phyloP scores from a whole-genome alignment of 2,888 invertebrate species.

The Entomobrya multifasciata region DNA sequence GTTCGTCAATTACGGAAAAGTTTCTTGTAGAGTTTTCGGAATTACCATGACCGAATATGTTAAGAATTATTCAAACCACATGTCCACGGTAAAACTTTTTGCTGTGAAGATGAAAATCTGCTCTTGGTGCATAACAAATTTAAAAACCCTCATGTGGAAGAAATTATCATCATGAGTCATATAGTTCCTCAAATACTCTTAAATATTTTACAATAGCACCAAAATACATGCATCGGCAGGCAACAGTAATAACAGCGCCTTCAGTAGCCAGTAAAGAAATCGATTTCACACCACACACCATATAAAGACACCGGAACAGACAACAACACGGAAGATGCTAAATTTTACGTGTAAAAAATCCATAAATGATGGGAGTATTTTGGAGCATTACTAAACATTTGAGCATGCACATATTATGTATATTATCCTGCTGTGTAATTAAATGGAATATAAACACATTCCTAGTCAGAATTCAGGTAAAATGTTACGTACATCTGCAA shows the following conservation, averaged over 20 bases:
- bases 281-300: slow-evolving; percentile 12
- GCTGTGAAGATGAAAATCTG: slow-evolving; percentile 22
- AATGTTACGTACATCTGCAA: not conserved
- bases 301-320: slow-evolving; percentile 6
- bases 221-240: no score
- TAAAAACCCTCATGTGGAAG: slow-evolving; percentile 26
- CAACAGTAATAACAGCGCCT: not conserved
- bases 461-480: slow-evolving; percentile 3
- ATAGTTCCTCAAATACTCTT: not conserved
- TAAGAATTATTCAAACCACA: slow-evolving; percentile 58
- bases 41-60: slow-evolving; percentile 14
- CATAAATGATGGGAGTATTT: slow-evolving; percentile 22
- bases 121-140: slow-evolving; percentile 6
- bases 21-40: no score
- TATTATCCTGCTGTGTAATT: no score
- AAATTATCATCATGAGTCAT: not conserved
- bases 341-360: slow-evolving; percentile 35
- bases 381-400: no score
- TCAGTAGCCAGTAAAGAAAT: not conserved
- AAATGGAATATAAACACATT: no score
- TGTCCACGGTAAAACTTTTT: slow-evolving; percentile 31
- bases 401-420: no score
- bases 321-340: slow-evolving; percentile 15
- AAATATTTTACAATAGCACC: slow-evolving; percentile 30
- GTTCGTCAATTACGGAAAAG: slow-evolving; percentile 30